phyloP scores from a whole-genome alignment of 2,888 invertebrate genomes.

The Keiferia lycopersicella region DNA sequence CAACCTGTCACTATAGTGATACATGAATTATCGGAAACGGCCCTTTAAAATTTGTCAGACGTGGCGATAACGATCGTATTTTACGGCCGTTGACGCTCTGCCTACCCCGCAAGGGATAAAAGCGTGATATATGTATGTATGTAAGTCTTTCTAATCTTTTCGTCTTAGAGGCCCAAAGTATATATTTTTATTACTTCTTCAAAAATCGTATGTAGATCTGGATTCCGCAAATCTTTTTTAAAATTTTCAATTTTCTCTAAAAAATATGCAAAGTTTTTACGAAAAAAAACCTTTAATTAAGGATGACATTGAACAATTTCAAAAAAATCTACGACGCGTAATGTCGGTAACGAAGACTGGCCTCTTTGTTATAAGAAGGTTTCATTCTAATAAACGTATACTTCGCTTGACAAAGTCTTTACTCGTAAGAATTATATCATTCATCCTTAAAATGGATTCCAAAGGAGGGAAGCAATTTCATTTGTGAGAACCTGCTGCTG shows the following conservation, averaged over 20 bases:
- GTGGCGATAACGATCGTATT: too few relatives aligned
- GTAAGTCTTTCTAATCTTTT: too few relatives aligned
- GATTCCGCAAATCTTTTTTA: not conserved
- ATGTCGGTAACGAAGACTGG: conserved; percentile 30
- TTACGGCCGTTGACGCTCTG: too few relatives aligned
- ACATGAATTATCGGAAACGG: too few relatives aligned
- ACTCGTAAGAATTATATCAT: conserved; percentile 77
- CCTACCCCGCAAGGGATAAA: too few relatives aligned
- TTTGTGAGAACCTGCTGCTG: conserved; percentile 79
- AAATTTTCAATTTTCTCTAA: conserved; percentile 20
- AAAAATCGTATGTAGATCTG: too few relatives aligned
- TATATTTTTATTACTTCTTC: too few relatives aligned
- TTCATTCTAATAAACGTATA: conserved; percentile 56
- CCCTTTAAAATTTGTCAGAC: too few relatives aligned
- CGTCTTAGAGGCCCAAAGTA: too few relatives aligned
- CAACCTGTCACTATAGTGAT: too few relatives aligned
- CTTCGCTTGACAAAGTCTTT: conserved; percentile 71
- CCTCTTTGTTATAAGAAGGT: conserved; percentile 31
- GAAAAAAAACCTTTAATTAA: conserved; percentile 29
- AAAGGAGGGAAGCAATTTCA: conserved; percentile 80
- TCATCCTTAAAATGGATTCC: conserved; percentile 80
- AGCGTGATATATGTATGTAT: too few relatives aligned
- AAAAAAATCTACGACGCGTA: conserved; percentile 30
- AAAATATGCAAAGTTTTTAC: conserved; percentile 18
- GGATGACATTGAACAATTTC: conserved; percentile 30